Evolutionary conservation across 2,113 vertebrate species (phyloP), one percentile per base, ranked within the genome.

Genomic region (Agelaius tricolor): DNA sequence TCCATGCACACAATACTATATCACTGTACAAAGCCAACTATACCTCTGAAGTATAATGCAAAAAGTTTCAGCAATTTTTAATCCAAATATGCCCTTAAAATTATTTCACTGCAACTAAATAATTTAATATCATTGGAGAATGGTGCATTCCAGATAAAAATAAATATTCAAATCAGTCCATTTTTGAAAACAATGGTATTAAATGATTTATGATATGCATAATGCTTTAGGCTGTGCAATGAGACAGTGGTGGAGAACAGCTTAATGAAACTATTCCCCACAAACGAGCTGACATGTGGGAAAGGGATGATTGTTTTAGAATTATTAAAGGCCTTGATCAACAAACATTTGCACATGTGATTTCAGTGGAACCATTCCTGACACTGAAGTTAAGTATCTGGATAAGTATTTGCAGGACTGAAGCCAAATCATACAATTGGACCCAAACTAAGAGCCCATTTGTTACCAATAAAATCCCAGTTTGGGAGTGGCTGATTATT

Each of bases 381-480:
- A 93, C 84, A 91, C 66, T 94, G 11, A 75, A 93, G 67, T 88
- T 93, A 67, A 92, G 71, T 89, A 94, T 93, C 52, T 85, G 84
- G 37, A 18, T 51, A 95, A 85, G 84, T 94, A 69, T 95, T 95
- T 96, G 91, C 89, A 95, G 91, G 87, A 95, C 55, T 58, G 67
- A 33, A 89, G 94, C 91, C 94, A 96, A 97, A 87, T 91, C 68
- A 96, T 58, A 91, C 94, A 97, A 90, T 0, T 55, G 37, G 57
- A 85, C 27, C 39, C 39, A 67, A 92, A 84, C 59, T 89, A 94
- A 86, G 35, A 71, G 24, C 8, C 76, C 55, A 93, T 93, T 96
- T 96, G 75, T 93, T 90, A 93, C 46, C 72, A 96, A 92, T 90
- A 90, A 92, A 90, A 77, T 77, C 59, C 43, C 71, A 84, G 39